Base-by-base conservation (phyloP, 2,888 invertebrate species). In the Cephus nigrinus region DNA sequence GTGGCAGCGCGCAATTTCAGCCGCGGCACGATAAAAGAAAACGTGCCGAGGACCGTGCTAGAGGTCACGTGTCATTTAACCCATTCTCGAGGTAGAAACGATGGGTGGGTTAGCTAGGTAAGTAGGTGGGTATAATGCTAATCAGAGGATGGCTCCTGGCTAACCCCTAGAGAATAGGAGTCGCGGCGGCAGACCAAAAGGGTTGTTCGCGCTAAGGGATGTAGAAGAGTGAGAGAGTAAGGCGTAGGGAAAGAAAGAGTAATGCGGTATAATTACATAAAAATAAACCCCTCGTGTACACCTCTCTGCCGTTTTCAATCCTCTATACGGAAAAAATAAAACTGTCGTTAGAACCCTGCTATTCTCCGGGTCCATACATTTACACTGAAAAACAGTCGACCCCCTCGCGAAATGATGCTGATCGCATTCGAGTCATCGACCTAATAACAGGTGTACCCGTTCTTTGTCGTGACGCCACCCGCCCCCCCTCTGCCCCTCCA, bases 251-350 rank as follows among this genome's bases (percentile, higher is more conserved):
- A 69, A 33, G 68, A 78, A 72, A 75, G 81, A 82, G 83, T 84
- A 85, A 87, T 86, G 84, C 85, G 84, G 86, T 86, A 84, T 86
- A 86, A 88, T 86, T 84, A 87, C 82, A 85, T 84, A 84, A 87
- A 88, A 87, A 87, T 86, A 85, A 86, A 88, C 84, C 82, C 72
- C 40, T 55, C 69, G 35, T 34, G 33, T 34, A 31, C 15, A 23
- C 31, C 15, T 78, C 78, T 77, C 76, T 55, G n/a, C 75, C 77
- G 33, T 77, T 74, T 74, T 68, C 68, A 77, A 55, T 69, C 68
- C 32, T 32, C 35, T 33, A 69, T 30, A 55, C 75, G 33, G 71
- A 73, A 74, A 74, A 79, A 80, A 81, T 79, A 81, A 83, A 84
- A 75, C 23, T 5, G 23, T 15, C 71, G n/a, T 71, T 71, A 12